Conservation (phyloP, 2,113 vertebrate species). For the Patagioenas fasciata region DNA sequence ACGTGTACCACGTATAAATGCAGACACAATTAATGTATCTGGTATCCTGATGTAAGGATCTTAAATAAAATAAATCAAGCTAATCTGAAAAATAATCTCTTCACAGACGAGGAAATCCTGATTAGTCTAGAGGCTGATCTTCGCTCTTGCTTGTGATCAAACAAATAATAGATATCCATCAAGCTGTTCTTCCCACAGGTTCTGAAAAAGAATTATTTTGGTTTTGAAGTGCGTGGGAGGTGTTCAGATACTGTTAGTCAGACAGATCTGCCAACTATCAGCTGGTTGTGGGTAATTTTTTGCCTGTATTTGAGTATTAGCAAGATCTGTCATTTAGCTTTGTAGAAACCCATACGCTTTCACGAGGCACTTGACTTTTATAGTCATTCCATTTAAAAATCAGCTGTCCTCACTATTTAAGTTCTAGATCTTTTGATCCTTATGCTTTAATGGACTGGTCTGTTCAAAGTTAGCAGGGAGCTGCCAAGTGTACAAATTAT, state of each 20-base stretch:
- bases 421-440: conserved; percentile 62
- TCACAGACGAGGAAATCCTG: not conserved
- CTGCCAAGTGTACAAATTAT: conserved; percentile 51
- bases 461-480: conserved; percentile 47
- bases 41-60: not conserved
- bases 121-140: not conserved
- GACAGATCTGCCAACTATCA: not conserved
- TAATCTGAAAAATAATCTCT: not conserved
- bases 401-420: conserved; percentile 12
- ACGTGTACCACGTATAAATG: not conserved
- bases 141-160: not conserved
- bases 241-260: not conserved
- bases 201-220: not conserved
- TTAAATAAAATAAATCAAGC: not conserved
- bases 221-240: conserved; percentile 25
- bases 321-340: conserved; percentile 29
- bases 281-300: conserved; percentile 26
- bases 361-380: conserved; percentile 54
- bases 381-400: conserved; percentile 37
- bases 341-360: conserved; percentile 42
- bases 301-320: conserved; percentile 34
- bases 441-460: conserved; percentile 50
- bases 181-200: not conserved
- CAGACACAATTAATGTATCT: not conserved
- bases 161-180: conserved; percentile 1